phyloP scores from a whole-genome alignment of 2,113 vertebrate genomes.

The Oostethus manadensis region DNA sequence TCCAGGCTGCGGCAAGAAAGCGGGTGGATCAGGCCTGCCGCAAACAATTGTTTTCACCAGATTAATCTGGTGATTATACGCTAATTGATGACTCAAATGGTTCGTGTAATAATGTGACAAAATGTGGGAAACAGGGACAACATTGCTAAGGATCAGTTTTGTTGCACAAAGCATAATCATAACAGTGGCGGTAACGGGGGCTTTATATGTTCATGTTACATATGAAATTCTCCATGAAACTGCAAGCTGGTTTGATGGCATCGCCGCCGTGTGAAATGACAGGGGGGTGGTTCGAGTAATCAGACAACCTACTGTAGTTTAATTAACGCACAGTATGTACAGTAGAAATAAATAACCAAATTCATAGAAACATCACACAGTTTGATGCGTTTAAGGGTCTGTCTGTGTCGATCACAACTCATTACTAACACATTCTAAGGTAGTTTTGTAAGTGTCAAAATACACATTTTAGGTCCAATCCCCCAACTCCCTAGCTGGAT shows the following conservation, averaged over 20 bases:
- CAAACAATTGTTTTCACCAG: background rate
- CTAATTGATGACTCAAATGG: background rate
- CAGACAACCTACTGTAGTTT: slow-evolving; percentile 47
- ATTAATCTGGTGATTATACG: background rate
- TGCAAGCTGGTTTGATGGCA: slow-evolving; percentile 28
- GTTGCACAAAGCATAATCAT: too few relatives aligned
- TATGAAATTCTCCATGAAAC: too few relatives aligned
- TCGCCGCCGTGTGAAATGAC: slow-evolving; percentile 55
- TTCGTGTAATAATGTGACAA: background rate
- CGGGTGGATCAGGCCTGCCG: background rate
- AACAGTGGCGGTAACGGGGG: slow-evolving; percentile 1
- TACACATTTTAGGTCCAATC: slow-evolving; percentile 25
- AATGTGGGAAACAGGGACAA: background rate
- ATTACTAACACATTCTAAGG: too few relatives aligned
- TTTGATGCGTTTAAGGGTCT: too few relatives aligned
- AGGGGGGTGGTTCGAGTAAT: slow-evolving; percentile 43
- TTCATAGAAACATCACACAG: too few relatives aligned
- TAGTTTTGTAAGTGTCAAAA: background rate
- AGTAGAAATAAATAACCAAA: too few relatives aligned
- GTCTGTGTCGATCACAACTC: too few relatives aligned
- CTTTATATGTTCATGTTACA: too few relatives aligned
- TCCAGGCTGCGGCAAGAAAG: slow-evolving; percentile 6
- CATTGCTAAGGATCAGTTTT: too few relatives aligned
- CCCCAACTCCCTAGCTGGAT: slow-evolving; percentile 20
- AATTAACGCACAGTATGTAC: slow-evolving; percentile 36